Percentiles rank a stretch among this genome's conserved stretches.
These are phyloP conservation scores for Coenonympha glycerion DNA, from an alignment of 2,888 invertebrate genomes.

Conservation along the genomic window DNA sequence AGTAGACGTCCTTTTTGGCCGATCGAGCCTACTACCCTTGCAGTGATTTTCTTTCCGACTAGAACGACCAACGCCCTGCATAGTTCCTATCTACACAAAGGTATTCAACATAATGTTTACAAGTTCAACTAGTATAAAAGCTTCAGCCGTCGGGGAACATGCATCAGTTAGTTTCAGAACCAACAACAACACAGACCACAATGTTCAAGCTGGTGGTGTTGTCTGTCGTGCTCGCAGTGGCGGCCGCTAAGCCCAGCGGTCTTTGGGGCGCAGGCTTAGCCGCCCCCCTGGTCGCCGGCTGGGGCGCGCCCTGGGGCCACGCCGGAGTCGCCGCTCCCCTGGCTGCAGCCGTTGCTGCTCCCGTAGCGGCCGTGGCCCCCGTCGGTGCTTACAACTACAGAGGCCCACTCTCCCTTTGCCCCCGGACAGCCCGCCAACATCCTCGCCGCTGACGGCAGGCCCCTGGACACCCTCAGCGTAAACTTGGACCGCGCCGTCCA, in stretches of 20 bases:
- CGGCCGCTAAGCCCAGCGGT: constrained; percentile 64
- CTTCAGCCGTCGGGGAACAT: constrained; percentile 41
- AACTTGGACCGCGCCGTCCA: constrained; percentile 63
- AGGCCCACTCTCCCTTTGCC: constrained; percentile 55
- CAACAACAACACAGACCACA: constrained; percentile 71
- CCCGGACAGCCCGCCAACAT: constrained; percentile 63
- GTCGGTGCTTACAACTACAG: constrained; percentile 39
- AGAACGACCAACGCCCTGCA: constrained; percentile 31
- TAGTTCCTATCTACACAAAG: constrained; percentile 42
- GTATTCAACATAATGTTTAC: constrained; percentile 62
- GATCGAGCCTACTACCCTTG: constrained; percentile 25
- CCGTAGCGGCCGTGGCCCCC: constrained; percentile 1
- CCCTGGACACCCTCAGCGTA: constrained; percentile 59
- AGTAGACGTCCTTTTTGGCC: constrained; percentile 56
- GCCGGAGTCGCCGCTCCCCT: neutral
- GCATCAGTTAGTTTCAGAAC: constrained; percentile 56
- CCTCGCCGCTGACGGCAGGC: constrained; percentile 58
- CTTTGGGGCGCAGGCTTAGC: constrained; percentile 24
- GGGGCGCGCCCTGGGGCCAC: constrained; percentile 17
- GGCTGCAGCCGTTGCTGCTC: constrained; percentile 1
- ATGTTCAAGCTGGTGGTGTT: constrained; percentile 79
- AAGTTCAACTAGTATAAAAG: constrained; percentile 59
- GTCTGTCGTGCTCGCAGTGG: constrained; percentile 77
- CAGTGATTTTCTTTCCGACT: constrained; percentile 32
- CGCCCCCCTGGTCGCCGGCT: constrained; percentile 27